Evolutionary conservation across 2,113 vertebrate species (phyloP), one percentile per base, ranked within the genome.

Genomic region (Megatriorchis doriae): DNA sequence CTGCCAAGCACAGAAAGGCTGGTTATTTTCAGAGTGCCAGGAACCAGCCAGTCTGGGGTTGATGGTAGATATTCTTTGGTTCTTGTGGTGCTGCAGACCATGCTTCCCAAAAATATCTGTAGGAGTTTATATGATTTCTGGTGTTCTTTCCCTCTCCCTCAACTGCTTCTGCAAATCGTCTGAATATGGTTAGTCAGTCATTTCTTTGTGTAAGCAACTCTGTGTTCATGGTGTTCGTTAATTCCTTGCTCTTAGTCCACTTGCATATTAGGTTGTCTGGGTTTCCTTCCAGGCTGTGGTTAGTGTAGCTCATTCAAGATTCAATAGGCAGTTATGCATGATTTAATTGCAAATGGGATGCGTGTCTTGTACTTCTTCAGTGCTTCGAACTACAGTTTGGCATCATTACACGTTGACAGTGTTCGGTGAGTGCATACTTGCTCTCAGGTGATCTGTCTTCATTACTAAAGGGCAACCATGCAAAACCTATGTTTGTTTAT

Each of bases 381-480:
- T 78, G 59, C 27, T 92, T 93, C 77, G 67, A 70, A 50, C 90
- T 88, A 52, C 87, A 73, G 48, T 66, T 83, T 94, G 80, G 47
- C 88, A 40, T 93, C 4, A 0, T 68, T 73, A 63, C 48, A 1
- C 19, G 53, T 84, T 95, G 94, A 74, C 29, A 52, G 55, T 89
- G 73, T 90, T 94, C 89, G 48, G 92, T 55, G 85, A 93, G 91
- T 93, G 77, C 29, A 0, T 84, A 94, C 86, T 96, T 97, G 89
- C 81, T 97, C 65, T 96, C 88, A 88, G 71, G 81, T 96, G 87
- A 81, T 93, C 22, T 77, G 61, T 86, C 93, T 94, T 92, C 73
- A 63, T 87, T 86, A 74, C 63, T 95, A 65, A 94, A 88, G 75
- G 93, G 77, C 94, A 80, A 65, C 87, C 19, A 52, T 88, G 74